Evolutionary conservation across 1,140 invertebrate species (phyloP), one percentile per base, ranked within the genome.

Genomic region (Lucilia sericata): DNA sequence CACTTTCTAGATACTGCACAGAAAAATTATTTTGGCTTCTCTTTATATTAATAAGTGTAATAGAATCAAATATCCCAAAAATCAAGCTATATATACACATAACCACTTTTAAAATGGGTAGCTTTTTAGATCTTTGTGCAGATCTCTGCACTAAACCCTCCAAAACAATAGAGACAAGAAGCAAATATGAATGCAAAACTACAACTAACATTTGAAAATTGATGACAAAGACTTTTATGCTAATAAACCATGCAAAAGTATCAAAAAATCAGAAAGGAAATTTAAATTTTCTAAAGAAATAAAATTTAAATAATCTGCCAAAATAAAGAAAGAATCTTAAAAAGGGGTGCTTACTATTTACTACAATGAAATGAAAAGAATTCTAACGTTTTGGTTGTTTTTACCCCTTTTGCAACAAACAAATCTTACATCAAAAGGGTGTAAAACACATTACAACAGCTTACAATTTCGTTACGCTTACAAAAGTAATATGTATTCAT

Each of bases 231-330:
- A 19, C 42, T 80, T 30, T 30, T 80, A 80, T 80, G 76, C 42
- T 80, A 80, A 80, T 80, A 80, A 80, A 80, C 76, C 76, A 80
- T 49, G 42, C 12, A 80, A 80, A 80, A 80, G 76, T 55, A 76
- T 76, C 13, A 80, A 80, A 78, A 78, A 47, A 78, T 42, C 19
- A 21, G 17, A 70, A 70, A 21, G 19, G 21, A 70, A 70, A 21
- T 70, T 21, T 9, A 70, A 70, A 70, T 70, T 25, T 70, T 70
- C 8, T 17, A 70, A 70, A 21, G 65, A 70, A 70, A 70, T 21
- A 21, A 70, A 70, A 70, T 19, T 19, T 7, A 19, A 80, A 80
- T 49, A 80, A 80, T 80, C 76, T 17, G 17, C 19, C 8, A 80
- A 80, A 76, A 30, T 1, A 76, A 2, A 51, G 49, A 51, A 51